Base-by-base conservation (phyloP, 2,113 vertebrate genomes). In the Tichodroma muraria region DNA sequence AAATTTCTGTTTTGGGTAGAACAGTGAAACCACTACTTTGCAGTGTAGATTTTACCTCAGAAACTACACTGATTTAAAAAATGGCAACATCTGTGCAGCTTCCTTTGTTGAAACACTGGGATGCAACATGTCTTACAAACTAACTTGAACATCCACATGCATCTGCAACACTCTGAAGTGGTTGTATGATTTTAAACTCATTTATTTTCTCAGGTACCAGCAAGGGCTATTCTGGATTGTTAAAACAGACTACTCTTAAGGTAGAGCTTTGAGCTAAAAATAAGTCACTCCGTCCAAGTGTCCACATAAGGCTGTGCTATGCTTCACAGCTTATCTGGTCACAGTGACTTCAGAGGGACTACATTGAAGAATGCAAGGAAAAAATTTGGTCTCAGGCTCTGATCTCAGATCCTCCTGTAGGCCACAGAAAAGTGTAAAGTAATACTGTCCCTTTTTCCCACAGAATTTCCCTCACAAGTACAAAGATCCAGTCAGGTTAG, bases 201-300 rank as follows among this genome's bases (percentile, higher is more conserved):
- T 45, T 86, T 92, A 75, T 35, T 83, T 94, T 82, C 59, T 70
- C 1, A 14, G 59, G 87, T 94, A 88, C 69, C 64, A 52, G 22
- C 28, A 78, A 84, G 37, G 33, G 35, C 53, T 83, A 10, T 33
- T 59, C 76, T 83, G 60, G 38, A 45, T 50, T 80, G 37, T 68
- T 80, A 57, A 35, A 91, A 79, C 20, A 77, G 82, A 64, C 80
- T 88, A 85, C 19, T 6, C 68, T 83, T 78, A 88, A 96, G 90
- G 95, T 96, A 95, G 50, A 86, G 56, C 80, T 78, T 80, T 80
- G 85, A 88, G 92, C 96, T 95, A 96, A 95, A 96, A 97, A 96
- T 95, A 97, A 94, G 68, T 73, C 10, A 2, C 60, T 73, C 68
- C 11, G 25, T 45, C 63, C 40, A 79, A 88, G 89, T 22, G 1